Conservation (phyloP, 35 echinoderm and acorn worm genomes). For the Ophiothrix spiculata region DNA sequence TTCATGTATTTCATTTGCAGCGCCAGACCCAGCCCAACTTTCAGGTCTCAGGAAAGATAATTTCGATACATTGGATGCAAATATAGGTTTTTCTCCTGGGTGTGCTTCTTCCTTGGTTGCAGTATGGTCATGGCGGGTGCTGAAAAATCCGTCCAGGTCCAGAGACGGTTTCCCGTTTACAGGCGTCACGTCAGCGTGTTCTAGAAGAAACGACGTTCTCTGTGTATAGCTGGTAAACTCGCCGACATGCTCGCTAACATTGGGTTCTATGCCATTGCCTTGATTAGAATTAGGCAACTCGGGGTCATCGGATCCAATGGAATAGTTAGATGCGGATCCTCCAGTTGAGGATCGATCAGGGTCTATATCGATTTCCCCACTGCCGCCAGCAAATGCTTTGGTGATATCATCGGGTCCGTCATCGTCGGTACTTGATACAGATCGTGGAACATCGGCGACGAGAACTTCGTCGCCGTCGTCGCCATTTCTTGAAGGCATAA, state of each 20-base stretch:
- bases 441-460: background rate
- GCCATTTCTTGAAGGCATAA: background rate
- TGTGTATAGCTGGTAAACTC: background rate
- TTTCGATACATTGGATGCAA: background rate
- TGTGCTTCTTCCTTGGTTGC: background rate
- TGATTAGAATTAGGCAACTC: background rate
- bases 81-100: background rate
- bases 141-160: background rate
- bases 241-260: background rate
- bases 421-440: background rate
- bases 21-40: background rate
- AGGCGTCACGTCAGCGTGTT: background rate
- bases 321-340: background rate
- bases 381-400: background rate
- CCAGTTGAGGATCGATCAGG: background rate
- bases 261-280: background rate
- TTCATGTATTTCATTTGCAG: background rate
- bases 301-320: background rate
- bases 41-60: background rate
- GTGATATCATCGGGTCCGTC: background rate
- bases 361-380: background rate
- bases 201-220: background rate
- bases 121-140: background rate
- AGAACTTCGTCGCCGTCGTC: background rate
- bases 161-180: background rate